Evolutionary conservation across 30 jellyfish, hydroid and myxozoan genomes (phyloP), one percentile per base, ranked within the genome.

Genomic region (Clytia hemisphaerica): DNA sequence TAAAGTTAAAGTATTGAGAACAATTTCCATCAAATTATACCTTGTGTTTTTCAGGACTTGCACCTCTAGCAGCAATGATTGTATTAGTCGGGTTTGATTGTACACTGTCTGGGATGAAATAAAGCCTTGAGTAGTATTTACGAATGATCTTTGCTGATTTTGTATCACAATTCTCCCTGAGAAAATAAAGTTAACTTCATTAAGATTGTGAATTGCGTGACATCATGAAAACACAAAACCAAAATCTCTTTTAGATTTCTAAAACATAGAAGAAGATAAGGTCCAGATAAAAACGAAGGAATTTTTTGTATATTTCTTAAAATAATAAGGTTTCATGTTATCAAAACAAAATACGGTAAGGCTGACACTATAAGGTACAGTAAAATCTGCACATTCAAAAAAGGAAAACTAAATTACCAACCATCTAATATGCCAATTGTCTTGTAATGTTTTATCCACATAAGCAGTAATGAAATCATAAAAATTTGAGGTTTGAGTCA

Each of bases 401-500:
- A n/a, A n/a, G n/a, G n/a, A n/a, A n/a, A 40, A 7, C 10, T 40
- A 7, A 40, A 7, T 7, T 22, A 1, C 35, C 2, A n/a, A 57
- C 70, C 70, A 57, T 22, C 30, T 57, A 21, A 45, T 45, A 2
- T 57, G 70, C 70, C 70, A 57, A 22, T 21, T 21, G 4, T 57
- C 44, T 1, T 38, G 70, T 21, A 57, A 31, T 22, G 25, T 57
- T 57, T n/a, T 15, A 57, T 57, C 70, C 5, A 57, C 70, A 57
- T 57, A 57, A 21, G 70, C 70, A 22, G 70, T 7, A 22, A 57
- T 22, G 35, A 57, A 57, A 45, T 57, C 44, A 22, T 57, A 57
- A 57, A 57, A 57, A 5, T 38, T 57, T 57, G 25, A 38, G 30
- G 25, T 57, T 38, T 22, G 30, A 22, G 45, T 45, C 25, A 57